phyloP scores from a whole-genome alignment of 2,888 invertebrate genomes.

The Lissonota sp. region DNA sequence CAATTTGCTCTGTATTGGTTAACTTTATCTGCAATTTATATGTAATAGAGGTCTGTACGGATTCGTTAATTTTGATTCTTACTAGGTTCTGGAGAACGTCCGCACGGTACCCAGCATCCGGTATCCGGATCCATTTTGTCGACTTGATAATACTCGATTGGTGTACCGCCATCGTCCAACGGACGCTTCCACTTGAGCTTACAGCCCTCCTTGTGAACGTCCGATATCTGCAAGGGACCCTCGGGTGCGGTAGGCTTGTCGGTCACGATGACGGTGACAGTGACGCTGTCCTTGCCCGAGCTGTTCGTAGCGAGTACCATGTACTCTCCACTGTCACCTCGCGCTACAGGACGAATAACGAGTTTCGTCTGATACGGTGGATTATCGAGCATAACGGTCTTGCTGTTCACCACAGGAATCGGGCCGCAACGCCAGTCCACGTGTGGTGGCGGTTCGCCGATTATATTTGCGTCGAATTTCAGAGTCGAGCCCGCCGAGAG shows the following conservation, averaged over 20 bases:
- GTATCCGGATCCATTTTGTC: slow-evolving; percentile 97
- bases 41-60: background rate
- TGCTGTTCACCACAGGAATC: slow-evolving; percentile 88
- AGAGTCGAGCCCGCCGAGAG: slow-evolving; percentile 96
- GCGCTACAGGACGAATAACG: slow-evolving; percentile 91
- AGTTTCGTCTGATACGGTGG: slow-evolving; percentile 95
- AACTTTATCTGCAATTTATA: no score
- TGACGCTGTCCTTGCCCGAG: slow-evolving; percentile 94
- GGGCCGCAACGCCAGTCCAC: slow-evolving; percentile 96
- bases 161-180: slow-evolving; percentile 96
- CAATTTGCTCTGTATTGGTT: background rate
- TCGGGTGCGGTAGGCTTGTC: slow-evolving; percentile 95
- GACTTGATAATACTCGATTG: slow-evolving; percentile 97
- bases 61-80: slow-evolving; percentile 72
- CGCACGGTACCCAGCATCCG: slow-evolving; percentile 95
- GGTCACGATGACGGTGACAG: slow-evolving; percentile 92
- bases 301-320: slow-evolving; percentile 94
- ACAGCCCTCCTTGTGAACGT: slow-evolving; percentile 96
- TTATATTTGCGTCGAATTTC: slow-evolving; percentile 96
- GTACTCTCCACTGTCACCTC: slow-evolving; percentile 95
- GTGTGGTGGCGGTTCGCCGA: slow-evolving; percentile 97
- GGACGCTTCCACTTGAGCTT: slow-evolving; percentile 98
- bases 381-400: slow-evolving; percentile 92
- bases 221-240: slow-evolving; percentile 94
- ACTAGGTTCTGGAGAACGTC: slow-evolving; percentile 92